phyloP scores from a whole-genome alignment of 2,888 invertebrate genomes.

The Trachelus stipa region DNA sequence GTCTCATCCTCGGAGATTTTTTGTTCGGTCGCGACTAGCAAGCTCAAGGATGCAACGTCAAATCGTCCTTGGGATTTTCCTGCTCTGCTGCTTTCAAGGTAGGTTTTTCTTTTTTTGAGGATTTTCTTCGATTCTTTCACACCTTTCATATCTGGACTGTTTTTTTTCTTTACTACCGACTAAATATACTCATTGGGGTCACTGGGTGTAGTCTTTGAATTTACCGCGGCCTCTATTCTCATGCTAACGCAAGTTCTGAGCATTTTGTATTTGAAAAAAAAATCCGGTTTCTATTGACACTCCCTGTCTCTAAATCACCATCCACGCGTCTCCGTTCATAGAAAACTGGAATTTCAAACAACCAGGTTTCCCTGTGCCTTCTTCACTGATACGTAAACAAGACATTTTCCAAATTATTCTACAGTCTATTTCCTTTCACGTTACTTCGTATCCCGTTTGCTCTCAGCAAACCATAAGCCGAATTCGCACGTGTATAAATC shows the following conservation, averaged over 20 bases:
- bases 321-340: background rate
- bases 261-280: background rate
- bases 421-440: background rate
- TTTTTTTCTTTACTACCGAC: background rate
- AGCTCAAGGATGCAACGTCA: conserved; percentile 55
- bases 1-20: conserved; percentile 22
- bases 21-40: conserved; percentile 15
- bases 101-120: conserved; percentile 6
- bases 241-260: background rate
- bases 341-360: background rate
- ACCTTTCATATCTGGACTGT: background rate
- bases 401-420: background rate
- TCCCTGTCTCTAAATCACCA: background rate
- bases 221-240: background rate
- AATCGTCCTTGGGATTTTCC: conserved; percentile 52
- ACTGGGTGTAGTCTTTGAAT: background rate
- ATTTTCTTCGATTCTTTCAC: background rate
- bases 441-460: background rate
- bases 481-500: background rate
- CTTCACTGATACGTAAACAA: background rate
- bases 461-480: background rate
- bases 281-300: conserved; percentile 6
- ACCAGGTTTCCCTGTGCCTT: background rate
- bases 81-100: conserved; percentile 61
- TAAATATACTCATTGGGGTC: background rate